Evolutionary conservation across 2,888 invertebrate species (phyloP).

Genomic region (Eudemis profundana): DNA sequence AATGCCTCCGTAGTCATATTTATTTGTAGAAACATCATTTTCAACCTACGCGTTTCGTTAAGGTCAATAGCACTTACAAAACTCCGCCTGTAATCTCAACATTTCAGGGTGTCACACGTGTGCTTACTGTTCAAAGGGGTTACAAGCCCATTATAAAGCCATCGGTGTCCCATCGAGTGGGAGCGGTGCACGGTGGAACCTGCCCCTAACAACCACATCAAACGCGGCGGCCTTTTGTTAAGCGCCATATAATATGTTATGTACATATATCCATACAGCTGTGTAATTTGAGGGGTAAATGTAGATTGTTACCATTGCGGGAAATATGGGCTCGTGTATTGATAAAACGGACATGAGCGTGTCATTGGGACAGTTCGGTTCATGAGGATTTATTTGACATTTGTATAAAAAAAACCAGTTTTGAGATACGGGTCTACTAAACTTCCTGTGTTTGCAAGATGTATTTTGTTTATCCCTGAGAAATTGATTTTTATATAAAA

Average conservation of each 20-base stretch:
- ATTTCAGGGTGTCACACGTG: slow-evolving; percentile 5
- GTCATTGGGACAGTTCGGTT: background rate
- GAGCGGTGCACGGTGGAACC: slow-evolving; percentile 25
- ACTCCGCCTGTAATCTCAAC: background rate
- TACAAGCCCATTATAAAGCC: slow-evolving; percentile 50
- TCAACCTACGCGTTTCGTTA: slow-evolving; percentile 5
- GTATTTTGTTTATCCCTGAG: too few species aligned
- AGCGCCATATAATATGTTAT: slow-evolving; percentile 20
- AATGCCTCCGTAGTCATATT: slow-evolving; percentile 2
- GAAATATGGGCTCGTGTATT: background rate
- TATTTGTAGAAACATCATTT: slow-evolving; percentile 10
- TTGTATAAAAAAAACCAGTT: too few species aligned
- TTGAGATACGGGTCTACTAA: too few species aligned
- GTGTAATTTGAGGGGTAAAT: slow-evolving; percentile 6
- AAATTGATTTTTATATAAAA: too few species aligned
- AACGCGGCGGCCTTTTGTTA: slow-evolving; percentile 32
- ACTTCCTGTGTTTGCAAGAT: too few species aligned
- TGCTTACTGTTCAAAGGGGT: slow-evolving; percentile 29
- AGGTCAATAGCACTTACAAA: slow-evolving; percentile 22
- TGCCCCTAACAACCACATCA: slow-evolving; percentile 44
- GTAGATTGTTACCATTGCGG: slow-evolving; percentile 6
- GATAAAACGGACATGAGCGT: background rate
- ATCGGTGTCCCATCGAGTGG: slow-evolving; percentile 50
- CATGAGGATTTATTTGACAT: too few species aligned
- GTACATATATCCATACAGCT: slow-evolving; percentile 54